Base-by-base conservation (phyloP, 2,797 vertebrate species). In the Harpagifer antarcticus region DNA sequence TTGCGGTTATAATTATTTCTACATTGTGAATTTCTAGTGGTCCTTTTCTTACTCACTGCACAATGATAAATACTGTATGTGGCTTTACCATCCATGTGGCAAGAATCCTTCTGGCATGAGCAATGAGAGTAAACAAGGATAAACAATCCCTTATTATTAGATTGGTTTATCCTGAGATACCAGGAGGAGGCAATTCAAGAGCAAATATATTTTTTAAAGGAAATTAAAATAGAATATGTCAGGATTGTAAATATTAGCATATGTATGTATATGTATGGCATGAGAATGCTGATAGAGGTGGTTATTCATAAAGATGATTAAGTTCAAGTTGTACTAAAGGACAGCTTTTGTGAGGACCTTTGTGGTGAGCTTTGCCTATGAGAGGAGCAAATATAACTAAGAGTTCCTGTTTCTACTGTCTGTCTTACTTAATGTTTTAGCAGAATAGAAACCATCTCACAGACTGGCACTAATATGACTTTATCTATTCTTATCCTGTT, bases 371-470 rank as follows among this genome's bases (percentile, higher is more conserved):
- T n/a, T 27, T 42, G 10, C 4, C 10, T 4, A 3, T 19, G 23
- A 63, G 10, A 72, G 68, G 23, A 68, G 47, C 70, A 83, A 62
- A 14, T 4, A 31, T 3, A 43, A 27, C 50, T n/a, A 40, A 11
- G 55, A 52, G 43, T 88, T 86, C 76, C 69, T 57, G 7, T 57
- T 84, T 85, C 60, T 23, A 59, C 62, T 86, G 76, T 85, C 68
- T 48, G 13, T 74, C 4, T 72, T 53, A 58, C 40, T 47, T 23
- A 27, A 37, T 37, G 33, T 37, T 37, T 37, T 37, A 37, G 4
- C 33, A 37, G 6, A 37, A 37, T 37, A 37, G 33, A 37, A 37
- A 37, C 8, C 33, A 37, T 9, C 8, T 37, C 33, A 37, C 33
- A 61, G 37, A 4, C 15, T 37, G 17, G 53, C 12, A 8, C 13